These are phyloP conservation scores for Mythimna pallens DNA, from an alignment of 2,888 invertebrate genomes.

Conservation along the genomic window DNA sequence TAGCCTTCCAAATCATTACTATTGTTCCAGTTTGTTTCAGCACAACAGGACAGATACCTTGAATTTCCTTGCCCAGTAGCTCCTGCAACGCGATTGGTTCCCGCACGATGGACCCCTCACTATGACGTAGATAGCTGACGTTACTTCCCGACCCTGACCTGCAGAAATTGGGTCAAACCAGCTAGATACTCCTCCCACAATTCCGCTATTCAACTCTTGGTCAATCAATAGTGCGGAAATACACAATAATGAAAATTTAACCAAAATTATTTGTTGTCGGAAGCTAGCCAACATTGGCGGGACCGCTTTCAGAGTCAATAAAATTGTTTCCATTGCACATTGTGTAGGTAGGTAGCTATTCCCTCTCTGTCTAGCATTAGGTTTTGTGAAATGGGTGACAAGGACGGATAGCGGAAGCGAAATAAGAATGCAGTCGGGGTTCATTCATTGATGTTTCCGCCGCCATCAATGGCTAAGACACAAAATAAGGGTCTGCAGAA, in stretches of 20 bases:
- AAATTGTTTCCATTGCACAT: slow-evolving; percentile 74
- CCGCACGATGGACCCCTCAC: slow-evolving; percentile 39
- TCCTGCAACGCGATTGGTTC: slow-evolving; percentile 38
- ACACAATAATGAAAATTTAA: background rate
- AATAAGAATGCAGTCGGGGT: slow-evolving; percentile 81
- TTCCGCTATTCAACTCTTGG: slow-evolving; percentile 9
- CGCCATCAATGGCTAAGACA: slow-evolving; percentile 72
- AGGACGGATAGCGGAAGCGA: slow-evolving; percentile 81
- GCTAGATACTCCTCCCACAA: slow-evolving; percentile 23
- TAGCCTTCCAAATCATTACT: background rate
- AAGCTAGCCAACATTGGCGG: slow-evolving; percentile 61
- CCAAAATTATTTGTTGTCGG: slow-evolving; percentile 28
- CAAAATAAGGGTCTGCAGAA: slow-evolving; percentile 45
- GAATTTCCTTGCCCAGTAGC: slow-evolving; percentile 23
- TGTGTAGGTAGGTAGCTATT: slow-evolving; percentile 62
- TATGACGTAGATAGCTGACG: slow-evolving; percentile 50
- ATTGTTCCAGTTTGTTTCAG: slow-evolving; percentile 13
- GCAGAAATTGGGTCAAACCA: slow-evolving; percentile 44
- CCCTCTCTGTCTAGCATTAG: slow-evolving; percentile 67
- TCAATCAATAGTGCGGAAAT: slow-evolving; percentile 8
- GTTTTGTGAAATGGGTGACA: slow-evolving; percentile 67
- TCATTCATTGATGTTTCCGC: slow-evolving; percentile 85
- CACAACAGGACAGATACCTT: slow-evolving; percentile 10
- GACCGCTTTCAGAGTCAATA: slow-evolving; percentile 74
- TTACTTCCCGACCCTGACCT: slow-evolving; percentile 51